Evolutionary conservation across 2,888 invertebrate species (phyloP), one percentile per base, ranked within the genome.

Genomic region (Carcina quercana): DNA sequence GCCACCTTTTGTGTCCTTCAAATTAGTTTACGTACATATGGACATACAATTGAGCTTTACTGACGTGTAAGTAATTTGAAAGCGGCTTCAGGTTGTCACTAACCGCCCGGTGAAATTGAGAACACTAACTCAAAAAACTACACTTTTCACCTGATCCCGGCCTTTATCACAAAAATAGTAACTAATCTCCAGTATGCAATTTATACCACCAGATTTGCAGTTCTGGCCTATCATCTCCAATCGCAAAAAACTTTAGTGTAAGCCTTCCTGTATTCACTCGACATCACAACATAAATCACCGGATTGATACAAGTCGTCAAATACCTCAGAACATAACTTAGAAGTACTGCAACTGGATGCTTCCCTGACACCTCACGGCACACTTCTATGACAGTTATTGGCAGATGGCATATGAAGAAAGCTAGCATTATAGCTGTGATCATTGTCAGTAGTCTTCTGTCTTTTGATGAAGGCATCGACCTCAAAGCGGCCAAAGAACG

Each of bases 241-340:
- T 43, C 32, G 30, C 42, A 14, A 28, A 94, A 83, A 21, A 94
- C 87, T 20, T 90, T 90, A 57, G 90, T 91, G 65, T 96, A 96
- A 2, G 96, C 95, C 67, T 94, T 91, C 45, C 96, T 83, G 62
- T 96, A 96, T 54, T 95, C 96, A 59, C 91, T 93, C 54, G 95
- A 96, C 95, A 96, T 95, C 30, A 95, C 94, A 30, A 95, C 96
- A 63, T 96, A 96, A 53, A 96, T 95, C 14, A 95, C 89, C 0
- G 96, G 96, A 68, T 96, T 96, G 37, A 95, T 91, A 69, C 95
- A 96, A 8, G 95, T 91, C 2, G 95, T 93, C 46, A 94, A 75
- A 63, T 95, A 96, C 43, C 96, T 86, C 47, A 95, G 85, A 6
- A 96, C 84, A 59, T 95, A 96, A 15, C 94, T 92, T 40, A 92